Percentiles rank a stretch among this genome's conserved stretches.
These are phyloP conservation scores for Myotis brandtii DNA, from an alignment of 2,113 vertebrate genomes.

Conservation along the genomic window DNA sequence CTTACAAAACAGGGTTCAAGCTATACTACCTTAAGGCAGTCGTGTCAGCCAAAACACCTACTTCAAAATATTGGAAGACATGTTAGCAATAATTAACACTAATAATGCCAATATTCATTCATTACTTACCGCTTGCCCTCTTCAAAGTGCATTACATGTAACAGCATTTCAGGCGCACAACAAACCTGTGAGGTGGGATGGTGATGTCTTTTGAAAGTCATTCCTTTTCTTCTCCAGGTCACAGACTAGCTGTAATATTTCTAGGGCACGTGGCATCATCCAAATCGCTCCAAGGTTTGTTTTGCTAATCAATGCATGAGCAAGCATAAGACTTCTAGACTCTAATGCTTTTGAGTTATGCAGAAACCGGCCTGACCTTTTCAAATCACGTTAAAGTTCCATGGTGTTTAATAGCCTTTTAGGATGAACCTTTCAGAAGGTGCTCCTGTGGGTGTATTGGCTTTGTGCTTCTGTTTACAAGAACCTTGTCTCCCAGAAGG, in stretches of 20 bases:
- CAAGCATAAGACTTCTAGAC: not conserved
- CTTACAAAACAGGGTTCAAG: not conserved
- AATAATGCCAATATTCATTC: not conserved
- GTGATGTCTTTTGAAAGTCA: not conserved
- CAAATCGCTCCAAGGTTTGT: not conserved
- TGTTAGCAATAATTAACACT: not conserved
- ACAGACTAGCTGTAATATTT: not conserved
- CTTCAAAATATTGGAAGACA: not conserved
- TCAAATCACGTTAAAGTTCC: not conserved
- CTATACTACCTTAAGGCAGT: not conserved
- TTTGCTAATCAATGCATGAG: not conserved
- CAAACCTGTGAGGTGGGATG: not conserved
- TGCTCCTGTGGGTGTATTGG: not conserved
- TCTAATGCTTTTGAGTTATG: not conserved
- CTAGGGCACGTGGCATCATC: not conserved
- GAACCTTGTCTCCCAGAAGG: not conserved
- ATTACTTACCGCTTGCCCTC: not conserved
- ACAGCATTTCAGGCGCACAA: not conserved
- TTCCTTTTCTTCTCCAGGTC: not conserved
- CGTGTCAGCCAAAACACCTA: not conserved
- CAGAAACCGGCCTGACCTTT: not conserved
- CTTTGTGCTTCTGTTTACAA: not conserved
- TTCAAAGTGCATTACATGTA: not conserved
- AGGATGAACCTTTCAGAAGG: not conserved
- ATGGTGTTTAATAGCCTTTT: not conserved